Evolutionary conservation across 2,797 vertebrate species (phyloP).

Genomic region (Platalea minor): DNA sequence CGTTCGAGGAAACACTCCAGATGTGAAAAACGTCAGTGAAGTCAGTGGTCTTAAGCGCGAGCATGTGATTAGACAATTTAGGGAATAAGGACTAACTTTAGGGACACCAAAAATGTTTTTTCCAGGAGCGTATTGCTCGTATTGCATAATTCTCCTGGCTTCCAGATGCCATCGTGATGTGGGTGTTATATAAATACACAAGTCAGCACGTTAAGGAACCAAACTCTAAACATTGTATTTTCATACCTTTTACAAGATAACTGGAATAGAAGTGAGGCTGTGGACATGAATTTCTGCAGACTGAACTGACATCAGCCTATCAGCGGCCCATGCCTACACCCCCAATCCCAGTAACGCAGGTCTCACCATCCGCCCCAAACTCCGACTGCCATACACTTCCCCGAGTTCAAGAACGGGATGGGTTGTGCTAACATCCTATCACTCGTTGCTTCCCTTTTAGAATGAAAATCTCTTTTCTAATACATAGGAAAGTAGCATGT

Average conservation of each 20-base stretch:
- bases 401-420: rapidly evolving
- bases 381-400: neutral
- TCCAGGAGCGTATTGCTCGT: neutral
- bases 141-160: neutral
- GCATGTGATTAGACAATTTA: neutral
- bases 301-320: neutral
- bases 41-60: neutral
- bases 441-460: neutral
- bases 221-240: neutral
- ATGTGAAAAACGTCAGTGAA: neutral
- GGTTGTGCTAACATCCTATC: neutral
- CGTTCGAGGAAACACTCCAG: neutral
- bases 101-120: neutral
- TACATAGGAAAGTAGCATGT: rapidly evolving
- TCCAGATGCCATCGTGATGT: neutral
- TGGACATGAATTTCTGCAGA: neutral
- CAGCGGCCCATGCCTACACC: neutral
- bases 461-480: neutral
- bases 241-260: neutral
- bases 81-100: neutral
- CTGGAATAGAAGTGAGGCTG: neutral
- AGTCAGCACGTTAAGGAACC: neutral
- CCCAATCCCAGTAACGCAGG: neutral
- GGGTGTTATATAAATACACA: neutral
- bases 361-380: neutral